Base-by-base conservation (phyloP, 2,113 vertebrate species). In the Sander lucioperca region DNA sequence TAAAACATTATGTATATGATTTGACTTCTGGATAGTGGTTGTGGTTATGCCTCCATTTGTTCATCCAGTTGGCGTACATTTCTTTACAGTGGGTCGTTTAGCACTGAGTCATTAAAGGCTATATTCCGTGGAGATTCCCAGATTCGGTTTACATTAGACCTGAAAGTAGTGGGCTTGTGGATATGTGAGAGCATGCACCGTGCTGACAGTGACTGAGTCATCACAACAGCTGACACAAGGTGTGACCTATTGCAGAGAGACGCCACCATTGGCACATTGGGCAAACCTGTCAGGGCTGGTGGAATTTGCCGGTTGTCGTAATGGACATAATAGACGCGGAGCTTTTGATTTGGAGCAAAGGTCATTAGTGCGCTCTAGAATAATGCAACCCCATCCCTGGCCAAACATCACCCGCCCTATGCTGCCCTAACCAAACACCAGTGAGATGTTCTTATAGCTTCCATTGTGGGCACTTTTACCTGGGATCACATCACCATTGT, bases 291-390 rank as follows among this genome's bases (percentile, higher is more conserved):
- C 68, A 71, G 62, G 30, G 48, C 80, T 61, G 50, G 56, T 74
- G 84, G 88, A 90, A 92, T 89, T 83, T 64, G 53, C 78, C 48
- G 54, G 77, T 77, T 83, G 74, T 85, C 16, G 54, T 82, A 77
- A 69, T 80, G 61, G 36, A 80, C 77, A 79, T 65, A 83, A 82
- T 72, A 83, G 59, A 84, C 54, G 21, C 13, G 30, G 50, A 75
- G 73, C 19, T 25, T 91, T 90, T 79, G 39, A 90, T 91, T 89
- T 87, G 53, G 90, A 91, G 86, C 85, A 90, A 92, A 94, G 92
- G 91, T 91, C 89, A 83, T 78, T 39, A 33, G 80, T 83, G 77
- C 70, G 53, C 67, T 57, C 47, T 86, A 39, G 77, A 89, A 88
- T 90, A 89, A 62, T 69, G 59, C 80, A 84, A 83, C 71, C 56